Percentiles rank a stretch among this genome's conserved stretches.
These are phyloP conservation scores for Pandion haliaetus DNA, from an alignment of 2,113 vertebrate genomes.

Conservation along the genomic window DNA sequence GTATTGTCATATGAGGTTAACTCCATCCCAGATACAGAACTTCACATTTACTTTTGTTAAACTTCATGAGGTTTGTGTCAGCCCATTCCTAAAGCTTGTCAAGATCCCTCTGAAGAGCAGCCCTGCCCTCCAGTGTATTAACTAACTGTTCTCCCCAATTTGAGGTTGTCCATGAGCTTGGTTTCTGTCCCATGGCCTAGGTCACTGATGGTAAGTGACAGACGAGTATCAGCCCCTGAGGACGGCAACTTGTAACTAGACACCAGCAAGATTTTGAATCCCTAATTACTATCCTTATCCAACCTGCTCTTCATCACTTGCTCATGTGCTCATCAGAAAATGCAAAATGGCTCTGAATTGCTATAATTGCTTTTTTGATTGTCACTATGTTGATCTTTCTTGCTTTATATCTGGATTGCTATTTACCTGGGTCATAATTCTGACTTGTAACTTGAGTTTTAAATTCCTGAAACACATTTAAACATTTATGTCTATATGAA, in stretches of 20 bases:
- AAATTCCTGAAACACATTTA: neutral
- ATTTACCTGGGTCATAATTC: neutral
- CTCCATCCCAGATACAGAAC: neutral
- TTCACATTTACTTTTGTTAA: neutral
- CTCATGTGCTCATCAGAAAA: neutral
- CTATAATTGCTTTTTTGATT: neutral
- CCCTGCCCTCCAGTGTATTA: rapidly evolving
- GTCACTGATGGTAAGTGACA: neutral
- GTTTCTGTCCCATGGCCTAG: neutral
- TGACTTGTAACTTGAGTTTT: neutral
- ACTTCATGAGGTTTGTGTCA: neutral
- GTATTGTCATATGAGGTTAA: neutral
- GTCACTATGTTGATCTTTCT: neutral
- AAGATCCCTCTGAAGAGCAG: neutral
- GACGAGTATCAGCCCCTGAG: neutral
- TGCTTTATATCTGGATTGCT: neutral
- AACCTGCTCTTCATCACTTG: neutral
- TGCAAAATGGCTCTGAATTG: neutral
- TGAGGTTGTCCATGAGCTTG: neutral
- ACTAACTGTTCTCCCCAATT: rapidly evolving
- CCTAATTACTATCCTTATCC: neutral
- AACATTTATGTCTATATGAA: neutral
- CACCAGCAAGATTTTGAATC: neutral
- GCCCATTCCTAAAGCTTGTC: neutral
- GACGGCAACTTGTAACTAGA: neutral